Evolutionary conservation across 2,113 vertebrate genomes (phyloP).

Genomic region (Melanocharis versteri): DNA sequence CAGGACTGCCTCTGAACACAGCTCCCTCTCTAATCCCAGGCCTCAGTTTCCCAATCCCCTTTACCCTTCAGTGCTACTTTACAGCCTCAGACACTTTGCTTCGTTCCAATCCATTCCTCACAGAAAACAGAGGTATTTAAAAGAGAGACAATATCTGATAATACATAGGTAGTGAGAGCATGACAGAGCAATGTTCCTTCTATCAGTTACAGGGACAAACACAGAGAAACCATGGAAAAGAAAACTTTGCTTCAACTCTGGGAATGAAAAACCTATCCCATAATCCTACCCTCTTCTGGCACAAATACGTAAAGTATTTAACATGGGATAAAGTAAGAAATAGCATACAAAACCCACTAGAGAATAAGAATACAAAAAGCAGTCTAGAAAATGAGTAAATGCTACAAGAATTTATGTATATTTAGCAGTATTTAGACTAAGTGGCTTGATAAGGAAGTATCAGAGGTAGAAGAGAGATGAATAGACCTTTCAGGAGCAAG

Average conservation of each 20-base stretch:
- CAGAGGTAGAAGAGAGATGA: not conserved
- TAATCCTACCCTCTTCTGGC: not conserved
- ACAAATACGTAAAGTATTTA: not conserved
- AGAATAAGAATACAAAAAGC: not conserved
- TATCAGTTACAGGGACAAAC: not conserved
- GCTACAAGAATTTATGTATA: not conserved
- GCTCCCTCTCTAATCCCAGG: not conserved
- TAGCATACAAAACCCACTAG: not conserved
- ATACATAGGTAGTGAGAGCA: not conserved
- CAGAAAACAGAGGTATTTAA: not conserved
- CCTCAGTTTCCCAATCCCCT: not conserved
- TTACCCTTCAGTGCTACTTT: not conserved
- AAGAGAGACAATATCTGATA: not conserved
- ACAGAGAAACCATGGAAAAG: not conserved
- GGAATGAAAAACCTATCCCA: not conserved
- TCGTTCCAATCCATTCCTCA: not conserved
- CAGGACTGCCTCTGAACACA: not conserved
- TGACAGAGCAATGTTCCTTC: not conserved
- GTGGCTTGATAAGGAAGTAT: not conserved
- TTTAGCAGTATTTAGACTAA: not conserved
- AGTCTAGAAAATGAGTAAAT: not conserved
- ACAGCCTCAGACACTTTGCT: not conserved
- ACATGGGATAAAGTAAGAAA: not conserved
- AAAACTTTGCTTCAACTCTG: not conserved
- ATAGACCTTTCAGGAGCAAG: not conserved